Evolutionary conservation across 2,888 invertebrate genomes (phyloP).

Genomic region (Anarsia innoxiella): DNA sequence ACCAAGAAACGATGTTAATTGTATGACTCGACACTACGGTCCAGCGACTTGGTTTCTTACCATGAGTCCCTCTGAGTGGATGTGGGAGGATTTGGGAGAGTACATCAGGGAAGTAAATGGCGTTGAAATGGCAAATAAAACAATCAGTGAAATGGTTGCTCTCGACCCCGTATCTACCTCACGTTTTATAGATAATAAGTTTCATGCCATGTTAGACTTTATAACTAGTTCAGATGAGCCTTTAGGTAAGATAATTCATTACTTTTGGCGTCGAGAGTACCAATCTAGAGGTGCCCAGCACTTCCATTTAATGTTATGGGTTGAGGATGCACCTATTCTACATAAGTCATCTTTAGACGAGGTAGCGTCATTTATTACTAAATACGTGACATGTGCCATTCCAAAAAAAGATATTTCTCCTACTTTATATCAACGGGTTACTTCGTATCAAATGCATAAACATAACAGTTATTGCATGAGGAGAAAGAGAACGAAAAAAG

Average conservation of each 20-base stretch:
- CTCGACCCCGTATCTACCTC: slow-evolving; percentile 30
- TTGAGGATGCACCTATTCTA: slow-evolving; percentile 25
- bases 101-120: slow-evolving; percentile 26
- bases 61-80: slow-evolving; percentile 21
- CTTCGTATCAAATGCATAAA: slow-evolving; percentile 25
- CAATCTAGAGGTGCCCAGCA: slow-evolving; percentile 26
- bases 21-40: slow-evolving; percentile 24
- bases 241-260: slow-evolving; percentile 24
- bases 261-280: slow-evolving; percentile 27
- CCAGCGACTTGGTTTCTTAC: slow-evolving; percentile 23
- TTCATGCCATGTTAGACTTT: slow-evolving; percentile 27
- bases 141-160: slow-evolving; percentile 28
- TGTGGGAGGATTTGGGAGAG: slow-evolving; percentile 26
- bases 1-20: slow-evolving; percentile 23
- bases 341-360: slow-evolving; percentile 21
- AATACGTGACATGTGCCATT: slow-evolving; percentile 25
- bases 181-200: slow-evolving; percentile 30
- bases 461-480: slow-evolving; percentile 31
- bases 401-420: slow-evolving; percentile 23
- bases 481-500: slow-evolving; percentile 23
- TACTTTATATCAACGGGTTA: slow-evolving; percentile 22
- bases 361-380: slow-evolving; percentile 23
- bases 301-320: slow-evolving; percentile 28
- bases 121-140: slow-evolving; percentile 21
- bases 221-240: slow-evolving; percentile 22